These are phyloP conservation scores for Drosophila bocqueti DNA, from an alignment of 1,140 invertebrate genomes.

Conservation along the genomic window DNA sequence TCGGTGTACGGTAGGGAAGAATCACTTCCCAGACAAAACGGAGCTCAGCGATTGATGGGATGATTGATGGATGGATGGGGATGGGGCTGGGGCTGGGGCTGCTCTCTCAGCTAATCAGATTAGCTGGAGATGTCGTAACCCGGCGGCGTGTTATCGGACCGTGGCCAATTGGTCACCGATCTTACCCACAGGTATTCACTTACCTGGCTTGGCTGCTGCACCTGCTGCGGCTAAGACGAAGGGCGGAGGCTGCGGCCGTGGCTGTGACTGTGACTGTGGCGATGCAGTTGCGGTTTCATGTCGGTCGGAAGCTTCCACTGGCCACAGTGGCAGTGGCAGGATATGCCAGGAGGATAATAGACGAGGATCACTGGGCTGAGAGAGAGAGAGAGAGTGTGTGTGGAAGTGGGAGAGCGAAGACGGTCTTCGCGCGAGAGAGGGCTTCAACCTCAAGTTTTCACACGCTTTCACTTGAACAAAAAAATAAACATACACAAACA, in stretches of 20 bases:
- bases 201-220: constrained; percentile 36
- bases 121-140: constrained; percentile 33
- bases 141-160: constrained; percentile 20
- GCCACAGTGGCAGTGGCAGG: constrained; percentile 52
- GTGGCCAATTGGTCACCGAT: constrained; percentile 22
- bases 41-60: constrained; percentile 20
- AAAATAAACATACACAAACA: constrained; percentile 40
- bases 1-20: neutral
- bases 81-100: neutral
- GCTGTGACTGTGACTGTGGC: neutral
- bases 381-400: neutral
- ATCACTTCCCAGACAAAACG: constrained; percentile 31
- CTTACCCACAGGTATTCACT: constrained; percentile 30
- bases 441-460: constrained; percentile 55
- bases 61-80: constrained; percentile 20
- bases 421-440: constrained; percentile 20
- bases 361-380: neutral
- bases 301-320: constrained; percentile 57
- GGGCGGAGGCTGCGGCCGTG: constrained; percentile 10
- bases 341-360: constrained; percentile 24
- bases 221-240: constrained; percentile 26
- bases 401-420: constrained; percentile 4
- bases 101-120: constrained; percentile 33
- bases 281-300: constrained; percentile 67
- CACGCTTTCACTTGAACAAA: constrained; percentile 75